Base-by-base conservation (phyloP, 2,113 vertebrate species). In the Albula goreensis region DNA sequence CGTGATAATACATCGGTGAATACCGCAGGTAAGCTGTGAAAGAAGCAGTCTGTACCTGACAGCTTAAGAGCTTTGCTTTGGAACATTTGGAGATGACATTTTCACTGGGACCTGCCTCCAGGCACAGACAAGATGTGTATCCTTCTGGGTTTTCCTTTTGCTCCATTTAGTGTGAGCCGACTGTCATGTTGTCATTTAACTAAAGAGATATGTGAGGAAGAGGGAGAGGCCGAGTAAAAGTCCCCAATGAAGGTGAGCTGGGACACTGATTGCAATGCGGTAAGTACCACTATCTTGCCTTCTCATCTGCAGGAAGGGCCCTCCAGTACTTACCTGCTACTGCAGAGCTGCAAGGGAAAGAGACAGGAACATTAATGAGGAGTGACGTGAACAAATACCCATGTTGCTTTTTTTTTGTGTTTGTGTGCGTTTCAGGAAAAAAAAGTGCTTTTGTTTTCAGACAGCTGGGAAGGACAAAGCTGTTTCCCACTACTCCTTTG, bases 391-490 rank as follows among this genome's bases (percentile, higher is more conserved):
- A 50, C 19, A 74, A 22, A 81, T 66, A 82, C n/a, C 53, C 31
- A 5, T 0, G 80, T 81, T 25, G 10, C 15, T 48, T 53, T 53
- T 57, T 49, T 41, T 80, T 70, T 66, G 25, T 50, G 10, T 22
- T 50, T 8, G 66, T 66, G 25, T 50, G 10, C 10, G n/a, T 8
- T 52, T 77, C 0, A 2, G 17, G 17, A 22, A 13, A 31, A 22
- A 22, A 31, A 31, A 31, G 70, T 74, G 70, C 70, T 82, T 86
- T 86, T 74, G 63, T 82, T 86, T 82, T 49, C 60, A 82, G 80
- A 82, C 50, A 22, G 63, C 80, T 77, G 50, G 31, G 22, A 66
- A 5, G 50, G 80, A 86, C 50, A 82, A 77, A 74, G 57, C 80
- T 49, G 80, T 51, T 74, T 77, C 80, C 80, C 66, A 15, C 31